phyloP scores from a whole-genome alignment of 2,888 invertebrate genomes.

The Cataglyphis livida region DNA sequence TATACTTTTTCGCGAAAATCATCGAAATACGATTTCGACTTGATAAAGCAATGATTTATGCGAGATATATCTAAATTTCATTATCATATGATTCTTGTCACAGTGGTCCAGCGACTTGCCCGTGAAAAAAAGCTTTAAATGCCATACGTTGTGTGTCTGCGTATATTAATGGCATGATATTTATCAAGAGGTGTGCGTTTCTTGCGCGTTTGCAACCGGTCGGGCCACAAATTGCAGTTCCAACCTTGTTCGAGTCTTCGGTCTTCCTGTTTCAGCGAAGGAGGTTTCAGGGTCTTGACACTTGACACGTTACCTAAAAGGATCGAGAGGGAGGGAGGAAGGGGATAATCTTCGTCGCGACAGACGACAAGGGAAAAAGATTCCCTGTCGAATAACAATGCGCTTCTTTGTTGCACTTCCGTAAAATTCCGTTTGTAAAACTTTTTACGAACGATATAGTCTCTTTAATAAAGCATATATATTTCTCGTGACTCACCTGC shows the following conservation, averaged over 20 bases:
- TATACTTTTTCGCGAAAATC: not conserved
- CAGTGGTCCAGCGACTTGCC: not conserved
- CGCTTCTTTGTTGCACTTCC: not conserved
- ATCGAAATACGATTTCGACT: not conserved
- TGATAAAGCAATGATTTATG: not conserved
- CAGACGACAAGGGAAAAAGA: conserved; percentile 3
- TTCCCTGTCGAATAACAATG: not conserved
- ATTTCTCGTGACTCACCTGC: not conserved
- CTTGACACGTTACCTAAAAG: conserved; percentile 61
- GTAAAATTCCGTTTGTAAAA: not conserved
- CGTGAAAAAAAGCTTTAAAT: conserved; percentile 27
- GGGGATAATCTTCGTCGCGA: not conserved
- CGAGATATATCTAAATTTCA: not conserved
- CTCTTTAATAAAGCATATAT: not conserved
- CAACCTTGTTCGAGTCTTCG: conserved; percentile 64
- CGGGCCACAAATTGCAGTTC: conserved; percentile 68
- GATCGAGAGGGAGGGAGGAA: conserved; percentile 9
- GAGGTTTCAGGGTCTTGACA: conserved; percentile 76
- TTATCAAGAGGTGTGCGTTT: conserved; percentile 42
- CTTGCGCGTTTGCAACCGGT: conserved; percentile 51
- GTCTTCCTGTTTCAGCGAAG: conserved; percentile 69
- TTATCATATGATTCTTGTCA: not conserved
- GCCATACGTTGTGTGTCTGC: conserved; percentile 9
- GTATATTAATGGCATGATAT: conserved; percentile 47
- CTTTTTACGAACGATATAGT: conserved; percentile 15